Conservation (phyloP, 2,113 vertebrate species). For the Prionailurus bengalensis region DNA sequence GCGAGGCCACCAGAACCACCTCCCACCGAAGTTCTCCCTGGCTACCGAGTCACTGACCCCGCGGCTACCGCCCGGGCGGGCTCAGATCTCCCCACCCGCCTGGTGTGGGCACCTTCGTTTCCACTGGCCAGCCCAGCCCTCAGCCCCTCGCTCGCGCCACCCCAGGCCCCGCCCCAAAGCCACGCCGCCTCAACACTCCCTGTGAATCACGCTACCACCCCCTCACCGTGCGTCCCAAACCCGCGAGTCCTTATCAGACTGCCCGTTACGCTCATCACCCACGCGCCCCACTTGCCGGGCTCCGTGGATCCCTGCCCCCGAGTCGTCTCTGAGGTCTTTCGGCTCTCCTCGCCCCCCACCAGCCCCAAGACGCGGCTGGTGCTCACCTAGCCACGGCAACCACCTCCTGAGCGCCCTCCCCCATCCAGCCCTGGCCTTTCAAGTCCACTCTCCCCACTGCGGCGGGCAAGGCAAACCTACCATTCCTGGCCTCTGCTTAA, state of each 20-base stretch:
- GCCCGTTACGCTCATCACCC: background rate
- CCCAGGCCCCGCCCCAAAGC: background rate
- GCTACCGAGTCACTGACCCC: background rate
- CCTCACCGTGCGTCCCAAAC: background rate
- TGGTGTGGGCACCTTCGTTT: background rate
- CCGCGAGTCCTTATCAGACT: background rate
- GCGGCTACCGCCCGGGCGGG: background rate
- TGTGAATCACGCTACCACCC: background rate
- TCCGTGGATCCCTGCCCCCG: background rate
- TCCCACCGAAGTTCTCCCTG: background rate
- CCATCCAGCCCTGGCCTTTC: background rate
- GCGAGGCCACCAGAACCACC: background rate
- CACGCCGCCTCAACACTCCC: fast-evolving
- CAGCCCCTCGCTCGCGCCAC: too few species aligned
- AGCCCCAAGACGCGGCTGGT: background rate
- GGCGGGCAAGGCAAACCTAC: background rate
- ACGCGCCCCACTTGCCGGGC: background rate
- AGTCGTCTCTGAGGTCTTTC: background rate
- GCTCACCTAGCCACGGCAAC: background rate
- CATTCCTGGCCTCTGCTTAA: background rate
- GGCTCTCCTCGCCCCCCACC: background rate
- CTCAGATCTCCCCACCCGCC: background rate
- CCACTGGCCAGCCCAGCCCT: background rate
- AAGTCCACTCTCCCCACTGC: background rate
- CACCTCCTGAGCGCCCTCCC: background rate